phyloP scores from a whole-genome alignment of 2,888 invertebrate species.

The Phalera bucephala region DNA sequence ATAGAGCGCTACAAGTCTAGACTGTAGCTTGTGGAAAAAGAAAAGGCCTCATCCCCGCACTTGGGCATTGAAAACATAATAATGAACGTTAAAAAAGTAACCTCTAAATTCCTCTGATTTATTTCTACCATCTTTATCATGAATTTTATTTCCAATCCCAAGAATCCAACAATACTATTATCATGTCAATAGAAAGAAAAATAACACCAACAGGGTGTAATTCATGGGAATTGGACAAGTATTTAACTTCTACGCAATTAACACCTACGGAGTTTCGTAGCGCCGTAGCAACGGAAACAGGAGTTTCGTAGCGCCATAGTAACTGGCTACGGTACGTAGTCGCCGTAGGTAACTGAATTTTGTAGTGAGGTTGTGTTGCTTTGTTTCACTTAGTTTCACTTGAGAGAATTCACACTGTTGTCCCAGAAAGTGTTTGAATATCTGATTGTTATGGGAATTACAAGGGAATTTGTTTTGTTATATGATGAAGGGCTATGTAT shows the following conservation, averaged over 20 bases:
- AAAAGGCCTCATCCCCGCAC: too few species aligned
- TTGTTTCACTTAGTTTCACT: too few species aligned
- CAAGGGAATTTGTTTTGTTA: too few species aligned
- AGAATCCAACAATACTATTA: background rate
- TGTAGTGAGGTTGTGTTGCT: background rate
- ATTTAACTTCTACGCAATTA: constrained; percentile 20
- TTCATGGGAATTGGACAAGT: constrained; percentile 23
- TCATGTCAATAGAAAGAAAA: constrained; percentile 6
- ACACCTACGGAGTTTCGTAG: constrained; percentile 30
- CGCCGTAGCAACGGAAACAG: constrained; percentile 18
- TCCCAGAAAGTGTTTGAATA: background rate
- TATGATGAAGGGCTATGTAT: too few species aligned
- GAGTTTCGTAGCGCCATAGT: constrained; percentile 22
- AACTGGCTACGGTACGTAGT: background rate
- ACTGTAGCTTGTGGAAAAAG: too few species aligned
- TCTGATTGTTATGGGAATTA: too few species aligned
- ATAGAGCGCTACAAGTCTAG: too few species aligned
- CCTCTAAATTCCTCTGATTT: too few species aligned
- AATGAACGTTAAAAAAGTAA: too few species aligned
- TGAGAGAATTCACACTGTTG: background rate
- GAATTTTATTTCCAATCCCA: too few species aligned
- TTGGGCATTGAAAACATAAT: too few species aligned
- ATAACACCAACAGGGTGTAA: constrained; percentile 6
- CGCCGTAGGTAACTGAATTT: background rate
- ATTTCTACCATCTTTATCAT: too few species aligned